These are phyloP conservation scores for Colius striatus DNA, from an alignment of 2,113 vertebrate genomes.

Conservation along the genomic window DNA sequence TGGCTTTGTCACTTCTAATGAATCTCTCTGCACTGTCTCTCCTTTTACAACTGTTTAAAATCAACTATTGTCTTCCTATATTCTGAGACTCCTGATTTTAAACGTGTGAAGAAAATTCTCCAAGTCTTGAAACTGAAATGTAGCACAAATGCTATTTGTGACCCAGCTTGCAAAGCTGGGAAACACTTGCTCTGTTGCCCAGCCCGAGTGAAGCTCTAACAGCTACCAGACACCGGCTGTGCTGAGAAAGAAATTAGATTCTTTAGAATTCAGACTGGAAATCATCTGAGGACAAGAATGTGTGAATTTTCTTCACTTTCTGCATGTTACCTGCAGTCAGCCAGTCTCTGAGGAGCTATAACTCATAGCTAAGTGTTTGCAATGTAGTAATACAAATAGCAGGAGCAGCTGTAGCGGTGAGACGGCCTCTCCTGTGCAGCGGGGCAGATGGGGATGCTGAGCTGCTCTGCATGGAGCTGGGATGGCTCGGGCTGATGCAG, in stretches of 20 bases:
- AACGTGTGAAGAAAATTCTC: background rate
- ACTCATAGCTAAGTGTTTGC: background rate
- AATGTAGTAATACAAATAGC: background rate
- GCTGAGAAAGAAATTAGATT: background rate
- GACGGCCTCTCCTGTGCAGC: background rate
- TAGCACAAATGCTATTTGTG: background rate
- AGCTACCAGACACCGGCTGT: background rate
- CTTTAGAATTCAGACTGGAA: background rate
- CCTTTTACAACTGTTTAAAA: background rate
- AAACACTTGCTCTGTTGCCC: background rate
- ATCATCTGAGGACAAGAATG: background rate
- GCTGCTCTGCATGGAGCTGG: background rate
- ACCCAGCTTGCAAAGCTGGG: background rate
- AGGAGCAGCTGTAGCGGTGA: background rate
- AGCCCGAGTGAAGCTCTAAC: background rate
- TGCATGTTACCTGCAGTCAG: background rate
- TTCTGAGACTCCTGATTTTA: background rate
- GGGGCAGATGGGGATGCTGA: background rate
- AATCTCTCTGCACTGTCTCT: background rate
- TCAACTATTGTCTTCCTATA: background rate
- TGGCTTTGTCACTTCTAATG: background rate
- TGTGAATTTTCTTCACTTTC: background rate
- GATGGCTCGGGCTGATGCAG: background rate
- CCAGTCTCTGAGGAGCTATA: background rate
- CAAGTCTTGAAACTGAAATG: background rate